Evolutionary conservation across 2,113 vertebrate species (phyloP).

Genomic region (Taurulus bubalis): DNA sequence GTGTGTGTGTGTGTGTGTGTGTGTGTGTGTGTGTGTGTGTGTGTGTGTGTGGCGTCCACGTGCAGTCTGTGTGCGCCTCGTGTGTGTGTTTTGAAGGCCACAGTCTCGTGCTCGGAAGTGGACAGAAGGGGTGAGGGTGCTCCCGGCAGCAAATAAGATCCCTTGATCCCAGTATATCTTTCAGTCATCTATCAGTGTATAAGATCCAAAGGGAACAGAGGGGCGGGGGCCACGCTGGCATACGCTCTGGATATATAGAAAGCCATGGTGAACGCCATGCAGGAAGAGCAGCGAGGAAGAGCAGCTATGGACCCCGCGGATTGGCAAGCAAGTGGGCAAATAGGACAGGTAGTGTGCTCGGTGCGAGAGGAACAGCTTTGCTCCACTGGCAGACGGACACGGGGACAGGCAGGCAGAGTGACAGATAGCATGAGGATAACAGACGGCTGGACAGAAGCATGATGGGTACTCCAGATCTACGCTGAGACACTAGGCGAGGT

Average conservation of each 20-base stretch:
- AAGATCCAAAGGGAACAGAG: slow-evolving; percentile 40
- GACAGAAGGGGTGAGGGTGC: slow-evolving; percentile 6
- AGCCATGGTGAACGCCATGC: slow-evolving; percentile 21
- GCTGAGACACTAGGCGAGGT: slow-evolving; percentile 52
- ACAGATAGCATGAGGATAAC: slow-evolving; percentile 66
- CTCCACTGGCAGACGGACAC: slow-evolving; percentile 42
- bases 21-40: too few relatives aligned
- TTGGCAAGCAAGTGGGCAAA: slow-evolving; percentile 56
- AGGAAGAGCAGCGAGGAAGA: slow-evolving; percentile 1
- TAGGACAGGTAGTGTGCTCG: slow-evolving; percentile 29
- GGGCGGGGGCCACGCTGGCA: slow-evolving; percentile 1
- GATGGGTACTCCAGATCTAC: slow-evolving; percentile 45
- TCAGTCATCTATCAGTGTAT: slow-evolving; percentile 54
- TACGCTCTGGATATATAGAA: slow-evolving; percentile 12
- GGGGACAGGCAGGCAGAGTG: slow-evolving; percentile 59
- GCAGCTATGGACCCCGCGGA: slow-evolving; percentile 2
- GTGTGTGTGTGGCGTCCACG: background rate
- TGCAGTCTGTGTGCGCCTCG: too few relatives aligned
- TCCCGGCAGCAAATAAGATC: slow-evolving; percentile 34
- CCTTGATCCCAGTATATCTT: slow-evolving; percentile 62
- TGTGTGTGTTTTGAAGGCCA: slow-evolving; percentile 58
- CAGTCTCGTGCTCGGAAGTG: slow-evolving; percentile 27
- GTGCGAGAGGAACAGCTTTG: slow-evolving; percentile 38
- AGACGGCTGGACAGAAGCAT: slow-evolving; percentile 72
- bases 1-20: too few relatives aligned